Evolutionary conservation across 2,888 invertebrate species (phyloP), one percentile per base, ranked within the genome.

Genomic region (Pachycephus smyrnensis): DNA sequence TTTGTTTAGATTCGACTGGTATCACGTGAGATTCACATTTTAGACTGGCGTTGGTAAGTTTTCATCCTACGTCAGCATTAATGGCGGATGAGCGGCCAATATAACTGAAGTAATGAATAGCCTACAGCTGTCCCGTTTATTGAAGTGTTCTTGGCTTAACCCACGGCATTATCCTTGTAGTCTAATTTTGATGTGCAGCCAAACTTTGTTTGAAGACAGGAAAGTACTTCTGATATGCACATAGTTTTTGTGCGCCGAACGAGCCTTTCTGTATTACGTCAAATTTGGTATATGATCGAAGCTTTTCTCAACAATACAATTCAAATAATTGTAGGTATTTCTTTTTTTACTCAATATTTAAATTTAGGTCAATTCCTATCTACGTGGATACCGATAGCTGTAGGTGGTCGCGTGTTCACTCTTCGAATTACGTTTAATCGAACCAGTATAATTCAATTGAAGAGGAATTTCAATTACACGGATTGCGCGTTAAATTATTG

Each of bases 81-180:
- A 88, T 86, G 85, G 87, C 82, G 84, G 83, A 86, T 82, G 82
- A 83, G 82, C 82, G 86, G 23, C 87, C 87, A 85, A 86, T 88
- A 87, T 86, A 87, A 84, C 84, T 23, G 55, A 82, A 77, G 83
- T 88, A 87, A 88, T 85, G 85, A 85, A 87, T 84, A 81, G 83
- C 83, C 81, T 82, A 81, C 88, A 88, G 87, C 85, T 88, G 87
- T 86, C 82, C 33, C 76, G 82, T 80, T 79, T 82, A 83, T 86
- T 82, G 85, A 84, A 85, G 78, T 80, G 79, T 79, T 85, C 80
- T 80, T 80, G 74, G 40, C 76, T 75, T 71, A 15, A 33, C 71
- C 32, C 71, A 23, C 31, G 71, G 6, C 31, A 71, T 71, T 71
- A 71, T 71, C 71, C 71, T 77, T 37, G 37, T 69, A 75, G n/a